These are phyloP conservation scores for Ptychodera flava DNA, from an alignment of 35 echinoderm and acorn worm genomes.

Conservation along the genomic window DNA sequence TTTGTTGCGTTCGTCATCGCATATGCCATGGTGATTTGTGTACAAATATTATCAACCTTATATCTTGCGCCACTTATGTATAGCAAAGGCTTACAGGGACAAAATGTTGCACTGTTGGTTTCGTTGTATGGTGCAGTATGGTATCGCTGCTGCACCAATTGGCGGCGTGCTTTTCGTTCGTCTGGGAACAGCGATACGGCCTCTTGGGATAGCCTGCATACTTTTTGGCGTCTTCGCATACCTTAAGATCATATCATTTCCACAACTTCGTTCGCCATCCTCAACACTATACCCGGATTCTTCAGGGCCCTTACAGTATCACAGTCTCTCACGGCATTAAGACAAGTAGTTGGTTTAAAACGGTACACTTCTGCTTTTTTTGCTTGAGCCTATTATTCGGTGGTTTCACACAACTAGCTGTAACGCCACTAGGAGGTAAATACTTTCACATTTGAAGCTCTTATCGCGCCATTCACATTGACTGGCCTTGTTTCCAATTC, in stretches of 20 bases:
- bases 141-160: background rate
- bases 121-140: background rate
- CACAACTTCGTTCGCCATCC: background rate
- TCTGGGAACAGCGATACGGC: background rate
- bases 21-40: background rate
- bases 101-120: background rate
- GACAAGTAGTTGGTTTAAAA: background rate
- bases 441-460: no score
- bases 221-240: background rate
- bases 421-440: background rate
- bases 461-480: no score
- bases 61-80: background rate
- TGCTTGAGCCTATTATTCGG: background rate
- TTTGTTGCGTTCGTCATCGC: background rate
- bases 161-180: background rate
- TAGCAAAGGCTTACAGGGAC: background rate
- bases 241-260: background rate
- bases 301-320: background rate
- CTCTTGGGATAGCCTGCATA: background rate
- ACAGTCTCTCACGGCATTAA: background rate
- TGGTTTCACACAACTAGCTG: background rate
- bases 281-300: background rate
- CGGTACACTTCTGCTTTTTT: background rate
- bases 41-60: background rate
- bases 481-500: no score